phyloP scores from a whole-genome alignment of 2,888 invertebrate genomes.

The Cerceris ruficornis region DNA sequence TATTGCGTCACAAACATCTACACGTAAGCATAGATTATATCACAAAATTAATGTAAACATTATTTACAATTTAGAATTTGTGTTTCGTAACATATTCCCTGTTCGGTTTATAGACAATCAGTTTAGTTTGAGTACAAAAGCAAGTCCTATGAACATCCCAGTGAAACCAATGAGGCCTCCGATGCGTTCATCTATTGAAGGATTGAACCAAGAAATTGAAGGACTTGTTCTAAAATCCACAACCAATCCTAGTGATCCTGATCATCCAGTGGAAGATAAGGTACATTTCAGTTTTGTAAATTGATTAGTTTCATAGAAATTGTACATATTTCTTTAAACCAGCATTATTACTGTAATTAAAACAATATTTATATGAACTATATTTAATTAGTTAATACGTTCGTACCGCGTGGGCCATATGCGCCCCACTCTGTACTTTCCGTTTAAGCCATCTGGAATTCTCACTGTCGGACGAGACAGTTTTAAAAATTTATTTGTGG shows the following conservation, averaged over 20 bases:
- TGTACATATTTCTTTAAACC: too few relatives aligned
- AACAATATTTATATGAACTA: too few relatives aligned
- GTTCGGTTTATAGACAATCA: conserved; percentile 75
- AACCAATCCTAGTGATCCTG: conserved; percentile 76
- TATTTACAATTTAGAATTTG: background rate
- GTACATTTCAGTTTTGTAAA: conserved; percentile 74
- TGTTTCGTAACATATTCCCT: conserved; percentile 11
- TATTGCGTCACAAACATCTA: conserved; percentile 83
- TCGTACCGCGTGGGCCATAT: too few relatives aligned
- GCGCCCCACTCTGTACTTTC: too few relatives aligned
- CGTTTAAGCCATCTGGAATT: too few relatives aligned
- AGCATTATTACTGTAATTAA: too few relatives aligned
- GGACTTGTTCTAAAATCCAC: conserved; percentile 86
- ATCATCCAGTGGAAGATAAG: conserved; percentile 85
- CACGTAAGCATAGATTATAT: conserved; percentile 70
- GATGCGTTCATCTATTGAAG: conserved; percentile 92
- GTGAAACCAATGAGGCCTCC: conserved; percentile 85
- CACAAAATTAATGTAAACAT: background rate
- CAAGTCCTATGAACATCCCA: conserved; percentile 84
- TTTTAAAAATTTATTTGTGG: too few relatives aligned
- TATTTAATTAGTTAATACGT: too few relatives aligned
- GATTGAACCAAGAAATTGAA: conserved; percentile 93
- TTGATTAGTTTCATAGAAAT: background rate
- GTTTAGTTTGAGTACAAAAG: conserved; percentile 82
- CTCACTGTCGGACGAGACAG: too few relatives aligned